Evolutionary conservation across 1,140 invertebrate species (phyloP), one percentile per base, ranked within the genome.

Genomic region (Nephotettix cincticeps): DNA sequence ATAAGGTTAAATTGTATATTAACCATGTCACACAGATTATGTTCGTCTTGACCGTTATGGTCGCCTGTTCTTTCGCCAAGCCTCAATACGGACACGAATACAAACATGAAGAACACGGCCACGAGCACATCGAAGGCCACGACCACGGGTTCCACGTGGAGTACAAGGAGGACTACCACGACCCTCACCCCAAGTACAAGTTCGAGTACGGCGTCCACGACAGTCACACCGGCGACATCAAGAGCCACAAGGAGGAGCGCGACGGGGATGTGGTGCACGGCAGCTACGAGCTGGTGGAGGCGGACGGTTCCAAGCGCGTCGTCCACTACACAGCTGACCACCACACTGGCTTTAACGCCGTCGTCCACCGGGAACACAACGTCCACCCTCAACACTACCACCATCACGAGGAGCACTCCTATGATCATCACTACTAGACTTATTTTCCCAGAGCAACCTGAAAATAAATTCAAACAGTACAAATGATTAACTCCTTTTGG

Each of bases 51-150:
- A 28, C 27, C 28, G n/a, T 32, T 14, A 14, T 36, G 27, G 19
- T 30, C n/a, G 58, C 19, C n/a, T 19, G 19, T n/a, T 32, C 27
- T 40, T 76, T 79, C 56, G 73, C 75, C 0, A 69, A 77, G 68
- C 79, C 79, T 0, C 78, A 77, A 23, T 84, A 84, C 78, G 81
- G 81, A 40, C 83, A 86, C 21, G 4, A 36, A 23, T 84, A 84
- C 78, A 81, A 81, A 40, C 83, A 86, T 19, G 4, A 36, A 17
- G 84, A 85, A 68, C 75, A 77, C 6, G 71, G 80, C 63, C 86
- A 80, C 73, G 82, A 85, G 0, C 83, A 85, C 73, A 77, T 77
- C 11, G 84, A 85, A 76, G 79, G 78, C 61, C 32, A 36, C 32
- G 32, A 36, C 32, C 32, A 36, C 32, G 32, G 32, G 32, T 36